Evolutionary conservation across 1,140 invertebrate species (phyloP).

Genomic region (Pachyrhynchus sulphureomaculatus): DNA sequence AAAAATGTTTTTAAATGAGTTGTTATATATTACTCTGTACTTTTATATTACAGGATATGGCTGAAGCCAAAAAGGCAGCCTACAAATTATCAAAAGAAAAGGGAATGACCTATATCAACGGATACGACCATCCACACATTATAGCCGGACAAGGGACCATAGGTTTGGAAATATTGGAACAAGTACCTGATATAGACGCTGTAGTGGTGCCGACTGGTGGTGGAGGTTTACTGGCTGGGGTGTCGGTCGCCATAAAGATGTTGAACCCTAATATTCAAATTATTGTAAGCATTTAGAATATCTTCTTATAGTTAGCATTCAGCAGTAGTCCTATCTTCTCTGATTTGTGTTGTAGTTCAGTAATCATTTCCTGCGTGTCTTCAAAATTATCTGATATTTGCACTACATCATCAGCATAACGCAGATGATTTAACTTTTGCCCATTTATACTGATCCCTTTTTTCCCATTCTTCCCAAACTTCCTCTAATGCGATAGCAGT

Average conservation of each 20-base stretch:
- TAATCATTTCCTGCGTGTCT: too few relatives aligned
- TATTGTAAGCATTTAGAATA: constrained; percentile 59
- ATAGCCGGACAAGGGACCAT: constrained; percentile 90
- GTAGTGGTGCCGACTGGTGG: constrained; percentile 86
- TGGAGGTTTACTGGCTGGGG: constrained; percentile 84
- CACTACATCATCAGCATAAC: too few relatives aligned
- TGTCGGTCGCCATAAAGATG: constrained; percentile 83
- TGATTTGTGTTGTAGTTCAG: too few relatives aligned
- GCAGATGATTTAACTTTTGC: too few relatives aligned
- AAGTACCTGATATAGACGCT: constrained; percentile 74
- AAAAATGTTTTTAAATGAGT: too few relatives aligned
- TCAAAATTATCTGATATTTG: too few relatives aligned
- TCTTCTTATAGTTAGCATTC: neutral
- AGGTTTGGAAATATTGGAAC: constrained; percentile 87
- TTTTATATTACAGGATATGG: constrained; percentile 72
- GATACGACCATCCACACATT: constrained; percentile 92
- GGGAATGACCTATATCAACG: constrained; percentile 80
- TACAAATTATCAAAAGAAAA: constrained; percentile 72
- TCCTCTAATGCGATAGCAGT: too few relatives aligned
- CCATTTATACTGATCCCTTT: too few relatives aligned
- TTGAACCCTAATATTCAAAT: constrained; percentile 76
- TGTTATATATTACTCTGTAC: too few relatives aligned
- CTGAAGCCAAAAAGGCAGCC: constrained; percentile 78
- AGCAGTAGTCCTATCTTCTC: too few relatives aligned
- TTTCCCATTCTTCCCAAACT: neutral